A percentile compares a stretch with the other conserved stretches of the same genome.
Conservation (phyloP, 2,113 vertebrate species). For the Neotoma lepida region DNA sequence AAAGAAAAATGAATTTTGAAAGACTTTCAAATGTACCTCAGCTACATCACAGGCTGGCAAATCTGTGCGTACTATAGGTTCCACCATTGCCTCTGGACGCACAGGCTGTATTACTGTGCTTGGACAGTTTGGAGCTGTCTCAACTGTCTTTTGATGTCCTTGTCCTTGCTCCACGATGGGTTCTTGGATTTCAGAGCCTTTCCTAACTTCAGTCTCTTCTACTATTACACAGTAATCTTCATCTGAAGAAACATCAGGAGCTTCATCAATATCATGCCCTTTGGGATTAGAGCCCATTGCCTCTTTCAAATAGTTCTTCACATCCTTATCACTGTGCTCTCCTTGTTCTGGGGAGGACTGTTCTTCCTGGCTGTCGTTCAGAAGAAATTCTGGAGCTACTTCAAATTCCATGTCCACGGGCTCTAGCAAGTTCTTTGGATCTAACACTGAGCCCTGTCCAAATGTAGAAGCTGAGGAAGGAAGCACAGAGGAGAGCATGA, state of each 20-base stretch:
- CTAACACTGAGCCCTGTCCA: fast-evolving
- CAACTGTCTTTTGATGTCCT: neutral
- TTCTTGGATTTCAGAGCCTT: neutral
- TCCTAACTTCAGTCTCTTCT: neutral
- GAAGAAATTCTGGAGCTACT: neutral
- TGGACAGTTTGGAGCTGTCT: fast-evolving
- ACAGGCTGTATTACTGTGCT: neutral
- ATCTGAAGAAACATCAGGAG: fast-evolving
- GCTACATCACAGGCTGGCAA: fast-evolving
- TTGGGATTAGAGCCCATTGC: too few relatives aligned
- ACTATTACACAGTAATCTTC: neutral
- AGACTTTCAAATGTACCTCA: conserved; percentile 11
- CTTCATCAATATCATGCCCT: neutral
- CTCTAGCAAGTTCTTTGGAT: fast-evolving
- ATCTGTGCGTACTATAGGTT: neutral
- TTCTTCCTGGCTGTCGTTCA: neutral
- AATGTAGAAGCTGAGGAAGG: conserved; percentile 79
- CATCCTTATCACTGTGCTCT: neutral
- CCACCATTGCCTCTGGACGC: neutral
- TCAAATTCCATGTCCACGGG: conserved; percentile 6
- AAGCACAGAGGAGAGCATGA: neutral
- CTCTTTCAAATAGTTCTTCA: neutral
- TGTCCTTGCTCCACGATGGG: neutral
- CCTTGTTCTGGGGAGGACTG: neutral
- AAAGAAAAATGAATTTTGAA: neutral